Evolutionary conservation across 2,888 invertebrate species (phyloP), one percentile per base, ranked within the genome.

Genomic region (Noctua janthe): DNA sequence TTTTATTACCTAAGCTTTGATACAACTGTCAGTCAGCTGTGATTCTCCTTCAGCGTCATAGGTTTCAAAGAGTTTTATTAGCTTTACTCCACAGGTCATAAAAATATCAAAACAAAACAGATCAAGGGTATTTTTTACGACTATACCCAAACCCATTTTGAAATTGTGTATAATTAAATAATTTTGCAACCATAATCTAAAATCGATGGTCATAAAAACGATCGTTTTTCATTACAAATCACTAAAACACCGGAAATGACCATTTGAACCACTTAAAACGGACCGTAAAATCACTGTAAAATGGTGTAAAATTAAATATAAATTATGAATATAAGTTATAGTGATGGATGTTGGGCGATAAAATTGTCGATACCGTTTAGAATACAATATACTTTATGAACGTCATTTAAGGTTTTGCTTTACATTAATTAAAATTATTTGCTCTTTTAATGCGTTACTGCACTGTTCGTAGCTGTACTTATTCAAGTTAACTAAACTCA

Each of bases 241-340:
- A 76, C 81, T 83, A 87, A 87, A 87, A 78, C 72, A 88, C 90
- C 90, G 92, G 92, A 91, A 88, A 89, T 86, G 74, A 71, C 80
- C 80, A 85, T 91, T 91, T 87, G 47, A 78, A 83, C 88, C 90
- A 89, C 88, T 91, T 91, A 76, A 90, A 89, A 88, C 71, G 75
- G 78, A 87, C 91, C 90, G 78, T 90, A 87, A 90, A 89, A 88
- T 88, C 77, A 86, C 91, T 90, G 78, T 89, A 87, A 90, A 89
- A 88, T 88, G 77, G 88, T 84, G 88, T 89, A 88, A 91, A 92
- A 91, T 92, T 90, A 90, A 89, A 90, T 88, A 88, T 87, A 87
- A 89, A 88, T 89, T 89, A 90, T 90, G 83, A 84, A 82, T 83
- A 81, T 80, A 74, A 73, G 70, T 49, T 67, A 64, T 80, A 87